Evolutionary conservation across 2,797 vertebrate genomes (phyloP).

Genomic region (Cryptoblepharus egeriae): DNA sequence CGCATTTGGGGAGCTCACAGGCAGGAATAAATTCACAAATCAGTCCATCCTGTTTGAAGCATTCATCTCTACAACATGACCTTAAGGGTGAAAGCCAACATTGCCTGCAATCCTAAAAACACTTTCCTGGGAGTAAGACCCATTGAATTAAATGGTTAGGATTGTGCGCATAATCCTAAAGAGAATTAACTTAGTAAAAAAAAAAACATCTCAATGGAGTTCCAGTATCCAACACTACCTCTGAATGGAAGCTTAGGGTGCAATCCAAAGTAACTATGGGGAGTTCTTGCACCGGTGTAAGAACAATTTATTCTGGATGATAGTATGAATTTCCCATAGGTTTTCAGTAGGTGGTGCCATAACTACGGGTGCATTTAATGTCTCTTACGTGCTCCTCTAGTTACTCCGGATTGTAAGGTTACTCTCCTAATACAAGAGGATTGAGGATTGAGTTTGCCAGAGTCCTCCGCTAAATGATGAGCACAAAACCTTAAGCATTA

Average conservation of each 20-base stretch:
- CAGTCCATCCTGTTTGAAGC: fast-evolving
- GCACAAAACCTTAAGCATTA: conserved; percentile 34
- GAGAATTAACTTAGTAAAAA: conserved; percentile 70
- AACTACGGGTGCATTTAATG: too few species aligned
- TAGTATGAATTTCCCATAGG: too few species aligned
- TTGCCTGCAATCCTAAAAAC: too few species aligned
- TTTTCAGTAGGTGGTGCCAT: too few species aligned
- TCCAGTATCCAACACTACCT: not conserved
- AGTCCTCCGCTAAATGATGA: not conserved
- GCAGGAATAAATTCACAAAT: fast-evolving
- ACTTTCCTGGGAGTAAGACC: too few species aligned
- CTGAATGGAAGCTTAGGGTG: conserved; percentile 26
- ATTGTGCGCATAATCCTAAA: conserved; percentile 58
- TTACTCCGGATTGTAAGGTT: too few species aligned
- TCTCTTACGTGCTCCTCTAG: too few species aligned
- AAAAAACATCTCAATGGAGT: not conserved
- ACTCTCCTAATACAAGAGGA: conserved; percentile 19
- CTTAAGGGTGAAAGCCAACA: conserved; percentile 64
- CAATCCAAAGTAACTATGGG: too few species aligned
- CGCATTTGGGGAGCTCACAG: fast-evolving
- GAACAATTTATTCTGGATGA: too few species aligned
- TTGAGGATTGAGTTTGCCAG: not conserved
- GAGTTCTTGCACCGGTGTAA: too few species aligned
- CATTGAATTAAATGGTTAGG: too few species aligned
- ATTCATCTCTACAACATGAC: not conserved